These are phyloP conservation scores for Protula sp. DNA, from an alignment of 2,888 invertebrate genomes.

Conservation along the genomic window DNA sequence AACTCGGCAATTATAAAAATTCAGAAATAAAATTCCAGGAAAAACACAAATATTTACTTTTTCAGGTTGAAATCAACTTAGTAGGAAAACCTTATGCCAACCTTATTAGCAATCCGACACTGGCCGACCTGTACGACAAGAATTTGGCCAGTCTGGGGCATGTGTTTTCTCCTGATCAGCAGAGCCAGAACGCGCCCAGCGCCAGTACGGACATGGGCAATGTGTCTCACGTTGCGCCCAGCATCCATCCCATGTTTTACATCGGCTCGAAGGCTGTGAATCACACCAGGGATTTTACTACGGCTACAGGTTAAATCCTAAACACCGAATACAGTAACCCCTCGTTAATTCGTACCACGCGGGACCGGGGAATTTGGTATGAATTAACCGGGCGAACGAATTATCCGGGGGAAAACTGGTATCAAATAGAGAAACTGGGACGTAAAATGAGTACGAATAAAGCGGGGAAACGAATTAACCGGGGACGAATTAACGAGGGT, in stretches of 20 bases:
- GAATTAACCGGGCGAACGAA: no score
- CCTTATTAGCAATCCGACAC: not conserved
- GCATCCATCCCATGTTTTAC: conserved; percentile 29
- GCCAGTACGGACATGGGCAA: conserved; percentile 39
- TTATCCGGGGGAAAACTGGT: no score
- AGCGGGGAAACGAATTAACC: no score
- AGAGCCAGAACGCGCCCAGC: not conserved
- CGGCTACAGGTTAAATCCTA: conserved; percentile 21
- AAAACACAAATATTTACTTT: no score
- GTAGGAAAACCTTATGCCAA: not conserved
- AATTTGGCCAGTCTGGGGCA: not conserved
- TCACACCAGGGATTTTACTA: conserved; percentile 29
- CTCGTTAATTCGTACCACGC: no score
- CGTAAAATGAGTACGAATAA: no score
- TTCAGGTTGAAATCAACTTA: not conserved
- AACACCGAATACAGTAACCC: no score
- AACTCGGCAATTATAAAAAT: no score
- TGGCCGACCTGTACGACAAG: not conserved
- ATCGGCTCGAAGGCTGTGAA: conserved; percentile 25
- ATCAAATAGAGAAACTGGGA: no score
- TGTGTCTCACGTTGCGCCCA: conserved; percentile 32
- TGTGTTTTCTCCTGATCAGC: not conserved
- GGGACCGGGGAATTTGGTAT: no score
- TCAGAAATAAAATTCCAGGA: no score
- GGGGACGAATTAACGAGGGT: no score